phyloP scores from a whole-genome alignment of 2,888 invertebrate genomes.

The Notocelia uddmanniana region DNA sequence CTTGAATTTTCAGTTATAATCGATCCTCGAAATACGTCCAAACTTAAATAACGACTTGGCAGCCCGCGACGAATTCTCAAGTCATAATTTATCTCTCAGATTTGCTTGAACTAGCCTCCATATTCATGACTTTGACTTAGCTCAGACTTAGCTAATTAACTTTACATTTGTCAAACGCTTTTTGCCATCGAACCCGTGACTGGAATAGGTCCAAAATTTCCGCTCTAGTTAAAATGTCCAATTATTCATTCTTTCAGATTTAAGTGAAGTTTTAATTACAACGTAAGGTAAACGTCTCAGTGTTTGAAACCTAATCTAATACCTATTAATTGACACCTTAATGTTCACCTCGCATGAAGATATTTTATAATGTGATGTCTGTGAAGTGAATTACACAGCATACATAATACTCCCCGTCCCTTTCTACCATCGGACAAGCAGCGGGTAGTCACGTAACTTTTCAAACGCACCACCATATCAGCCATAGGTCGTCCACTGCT shows the following conservation, averaged over 20 bases:
- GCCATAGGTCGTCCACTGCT: no score
- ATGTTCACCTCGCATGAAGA: no score
- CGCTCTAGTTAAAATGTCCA: background rate
- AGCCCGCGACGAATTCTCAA: slow-evolving; percentile 18
- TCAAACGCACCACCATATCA: no score
- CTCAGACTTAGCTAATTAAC: slow-evolving; percentile 31
- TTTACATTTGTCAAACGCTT: slow-evolving; percentile 40
- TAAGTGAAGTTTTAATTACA: background rate
- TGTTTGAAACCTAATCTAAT: no score
- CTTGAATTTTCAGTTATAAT: background rate
- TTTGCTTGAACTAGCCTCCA: slow-evolving; percentile 29
- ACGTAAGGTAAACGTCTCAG: background rate
- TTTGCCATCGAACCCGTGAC: slow-evolving; percentile 8
- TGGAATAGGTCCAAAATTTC: slow-evolving; percentile 36
- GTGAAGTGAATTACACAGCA: no score
- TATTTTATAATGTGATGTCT: no score
- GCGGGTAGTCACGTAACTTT: no score
- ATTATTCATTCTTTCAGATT: background rate
- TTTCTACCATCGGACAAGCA: no score
- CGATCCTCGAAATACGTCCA: slow-evolving; percentile 7
- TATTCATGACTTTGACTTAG: slow-evolving; percentile 36
- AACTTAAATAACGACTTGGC: slow-evolving; percentile 44
- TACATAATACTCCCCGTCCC: no score
- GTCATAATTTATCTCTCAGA: slow-evolving; percentile 42
- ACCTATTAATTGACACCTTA: no score